Conservation (phyloP, 2,888 invertebrate genomes). For the Phrixothrix hirtus region DNA sequence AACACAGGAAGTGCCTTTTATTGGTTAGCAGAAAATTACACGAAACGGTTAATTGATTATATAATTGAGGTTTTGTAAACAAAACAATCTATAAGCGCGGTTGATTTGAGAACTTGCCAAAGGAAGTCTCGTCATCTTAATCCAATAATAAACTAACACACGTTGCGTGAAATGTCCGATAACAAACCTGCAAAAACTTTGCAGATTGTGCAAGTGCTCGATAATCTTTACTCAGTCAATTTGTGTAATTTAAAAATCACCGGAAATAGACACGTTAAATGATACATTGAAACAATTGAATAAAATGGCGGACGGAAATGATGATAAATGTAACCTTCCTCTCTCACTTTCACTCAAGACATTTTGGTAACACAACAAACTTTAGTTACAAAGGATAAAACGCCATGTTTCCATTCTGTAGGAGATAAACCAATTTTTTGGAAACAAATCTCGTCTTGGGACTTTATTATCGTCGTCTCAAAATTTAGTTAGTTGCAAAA, state of each 20-base stretch:
- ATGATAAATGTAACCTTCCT: constrained; percentile 40
- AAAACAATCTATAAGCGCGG: not conserved
- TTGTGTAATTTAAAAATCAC: constrained; percentile 17
- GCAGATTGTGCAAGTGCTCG: not conserved
- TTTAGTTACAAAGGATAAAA: not conserved
- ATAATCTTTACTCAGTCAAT: constrained; percentile 11
- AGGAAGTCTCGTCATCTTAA: constrained; percentile 4
- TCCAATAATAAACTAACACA: constrained; percentile 7
- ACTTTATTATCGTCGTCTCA: too few relatives aligned
- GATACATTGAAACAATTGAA: constrained; percentile 29
- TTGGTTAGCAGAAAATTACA: constrained; percentile 16
- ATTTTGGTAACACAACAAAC: constrained; percentile 20
- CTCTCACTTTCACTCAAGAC: constrained; percentile 40
- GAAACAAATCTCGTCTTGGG: too few relatives aligned
- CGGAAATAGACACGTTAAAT: constrained; percentile 26
- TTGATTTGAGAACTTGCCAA: constrained; percentile 19
- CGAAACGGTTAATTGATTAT: constrained; percentile 10
- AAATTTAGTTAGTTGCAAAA: too few relatives aligned
- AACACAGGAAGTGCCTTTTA: constrained; percentile 18
- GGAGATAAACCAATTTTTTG: too few relatives aligned
- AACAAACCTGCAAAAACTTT: constrained; percentile 8
- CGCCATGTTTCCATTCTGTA: too few relatives aligned
- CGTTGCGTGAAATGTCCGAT: constrained; percentile 19
- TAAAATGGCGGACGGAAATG: constrained; percentile 36
- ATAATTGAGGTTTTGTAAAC: constrained; percentile 1